Conservation (phyloP, 2,888 invertebrate genomes). For the Campopleginae sp. region DNA sequence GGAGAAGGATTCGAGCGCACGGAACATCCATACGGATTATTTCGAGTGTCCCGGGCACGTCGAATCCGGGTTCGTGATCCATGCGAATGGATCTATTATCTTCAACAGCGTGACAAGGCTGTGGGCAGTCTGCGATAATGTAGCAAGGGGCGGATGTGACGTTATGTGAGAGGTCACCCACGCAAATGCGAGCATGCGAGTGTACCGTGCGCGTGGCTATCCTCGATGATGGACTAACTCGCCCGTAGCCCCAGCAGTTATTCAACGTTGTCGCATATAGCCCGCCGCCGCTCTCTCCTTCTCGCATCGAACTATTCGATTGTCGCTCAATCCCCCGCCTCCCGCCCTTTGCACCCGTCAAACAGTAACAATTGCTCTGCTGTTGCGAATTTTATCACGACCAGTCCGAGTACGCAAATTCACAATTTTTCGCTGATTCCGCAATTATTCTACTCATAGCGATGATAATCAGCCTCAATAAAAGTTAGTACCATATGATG, state of each 20-base stretch:
- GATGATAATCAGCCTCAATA: slow-evolving; percentile 53
- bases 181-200: slow-evolving; percentile 72
- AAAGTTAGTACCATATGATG: slow-evolving; percentile 48
- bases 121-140: slow-evolving; percentile 83
- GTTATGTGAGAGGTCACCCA: slow-evolving; percentile 83
- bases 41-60: slow-evolving; percentile 80
- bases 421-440: slow-evolving; percentile 49
- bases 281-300: neutral
- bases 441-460: slow-evolving; percentile 18
- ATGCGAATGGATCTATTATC: slow-evolving; percentile 83
- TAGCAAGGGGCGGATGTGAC: slow-evolving; percentile 83
- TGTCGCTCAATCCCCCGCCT: neutral
- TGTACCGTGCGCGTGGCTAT: slow-evolving; percentile 53
- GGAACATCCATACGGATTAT: slow-evolving; percentile 81
- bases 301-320: slow-evolving; percentile 50
- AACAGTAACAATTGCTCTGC: too few species aligned
- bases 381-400: too few species aligned
- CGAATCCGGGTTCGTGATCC: slow-evolving; percentile 82
- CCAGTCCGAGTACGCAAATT: slow-evolving; percentile 19
- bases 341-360: too few species aligned
- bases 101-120: slow-evolving; percentile 83
- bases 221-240: slow-evolving; percentile 44
- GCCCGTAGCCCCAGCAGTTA: slow-evolving; percentile 45
- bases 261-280: slow-evolving; percentile 41
- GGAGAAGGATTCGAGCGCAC: slow-evolving; percentile 65